These are phyloP conservation scores for Mola mola DNA, from an alignment of 2,113 vertebrate species.

Conservation along the genomic window DNA sequence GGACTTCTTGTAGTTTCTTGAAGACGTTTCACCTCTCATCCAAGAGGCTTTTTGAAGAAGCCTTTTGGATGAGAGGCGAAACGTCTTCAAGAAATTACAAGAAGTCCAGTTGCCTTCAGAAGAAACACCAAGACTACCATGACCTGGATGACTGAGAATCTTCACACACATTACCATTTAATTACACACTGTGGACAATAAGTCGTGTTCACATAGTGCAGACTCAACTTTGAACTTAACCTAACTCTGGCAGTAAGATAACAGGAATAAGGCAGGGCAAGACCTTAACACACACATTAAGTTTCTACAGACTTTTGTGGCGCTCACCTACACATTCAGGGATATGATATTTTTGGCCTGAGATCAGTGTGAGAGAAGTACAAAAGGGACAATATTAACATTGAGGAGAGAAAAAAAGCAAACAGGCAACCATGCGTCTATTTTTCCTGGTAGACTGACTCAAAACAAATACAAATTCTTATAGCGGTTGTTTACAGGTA, in stretches of 20 bases:
- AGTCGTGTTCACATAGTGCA: constrained; percentile 27
- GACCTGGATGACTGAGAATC: too few relatives aligned
- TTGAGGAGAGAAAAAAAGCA: constrained; percentile 40
- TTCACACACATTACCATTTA: too few relatives aligned
- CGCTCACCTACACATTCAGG: constrained; percentile 87
- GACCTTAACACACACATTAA: constrained; percentile 62
- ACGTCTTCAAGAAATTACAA: too few relatives aligned
- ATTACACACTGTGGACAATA: constrained; percentile 8
- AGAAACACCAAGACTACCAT: too few relatives aligned
- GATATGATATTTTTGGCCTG: constrained; percentile 87
- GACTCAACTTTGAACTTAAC: constrained; percentile 8
- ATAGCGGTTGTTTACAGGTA: too few relatives aligned
- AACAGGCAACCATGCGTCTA: constrained; percentile 23
- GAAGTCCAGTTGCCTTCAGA: too few relatives aligned
- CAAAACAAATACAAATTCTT: too few relatives aligned
- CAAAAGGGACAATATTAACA: constrained; percentile 69
- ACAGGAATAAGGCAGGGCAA: constrained; percentile 36
- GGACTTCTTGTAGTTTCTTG: too few relatives aligned
- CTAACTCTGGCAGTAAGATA: constrained; percentile 64
- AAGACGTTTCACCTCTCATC: too few relatives aligned
- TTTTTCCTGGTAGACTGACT: too few relatives aligned
- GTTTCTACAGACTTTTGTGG: constrained; percentile 58
- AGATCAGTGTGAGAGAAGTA: constrained; percentile 68
- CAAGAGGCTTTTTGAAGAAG: too few relatives aligned
- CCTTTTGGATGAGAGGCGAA: too few relatives aligned